Evolutionary conservation across 2,797 vertebrate genomes (phyloP).

Genomic region (Enteromius thamalakanensis): DNA sequence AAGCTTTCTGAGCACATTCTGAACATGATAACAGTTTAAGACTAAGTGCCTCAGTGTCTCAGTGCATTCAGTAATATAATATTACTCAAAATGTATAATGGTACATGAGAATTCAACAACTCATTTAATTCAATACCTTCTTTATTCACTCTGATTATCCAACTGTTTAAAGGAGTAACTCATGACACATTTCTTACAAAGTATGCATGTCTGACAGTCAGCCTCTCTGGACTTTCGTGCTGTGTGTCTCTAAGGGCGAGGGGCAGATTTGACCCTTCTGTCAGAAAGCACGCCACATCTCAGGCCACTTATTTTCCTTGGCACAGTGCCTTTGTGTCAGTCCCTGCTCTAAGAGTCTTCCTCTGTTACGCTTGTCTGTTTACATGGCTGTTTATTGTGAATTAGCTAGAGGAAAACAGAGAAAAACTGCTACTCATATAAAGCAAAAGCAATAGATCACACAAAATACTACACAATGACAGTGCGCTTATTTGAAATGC

Average conservation of each 20-base stretch:
- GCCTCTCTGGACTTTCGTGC: not conserved
- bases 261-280: slow-evolving; percentile 26
- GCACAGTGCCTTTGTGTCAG: slow-evolving; percentile 13
- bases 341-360: slow-evolving; percentile 29
- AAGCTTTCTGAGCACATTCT: not conserved
- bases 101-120: not conserved
- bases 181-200: slow-evolving; percentile 6
- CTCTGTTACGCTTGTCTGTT: slow-evolving; percentile 51
- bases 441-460: slow-evolving; percentile 16
- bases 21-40: not conserved
- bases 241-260: slow-evolving; percentile 9
- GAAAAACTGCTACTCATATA: slow-evolving; percentile 13
- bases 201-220: slow-evolving; percentile 3
- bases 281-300: slow-evolving; percentile 34
- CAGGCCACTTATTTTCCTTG: slow-evolving; percentile 52
- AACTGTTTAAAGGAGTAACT: not conserved
- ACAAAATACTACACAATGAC: not conserved
- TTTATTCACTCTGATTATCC: not conserved
- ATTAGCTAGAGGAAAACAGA: slow-evolving; percentile 29
- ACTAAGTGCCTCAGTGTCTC: not conserved
- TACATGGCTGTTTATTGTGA: slow-evolving; percentile 57
- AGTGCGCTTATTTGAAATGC: slow-evolving; percentile 18
- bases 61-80: not conserved
- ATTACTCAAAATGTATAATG: not conserved
- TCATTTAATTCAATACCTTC: not conserved